Percentiles rank a stretch among this genome's conserved stretches.
Conservation (phyloP, 2,113 vertebrate species). For the Scopus umbretta region DNA sequence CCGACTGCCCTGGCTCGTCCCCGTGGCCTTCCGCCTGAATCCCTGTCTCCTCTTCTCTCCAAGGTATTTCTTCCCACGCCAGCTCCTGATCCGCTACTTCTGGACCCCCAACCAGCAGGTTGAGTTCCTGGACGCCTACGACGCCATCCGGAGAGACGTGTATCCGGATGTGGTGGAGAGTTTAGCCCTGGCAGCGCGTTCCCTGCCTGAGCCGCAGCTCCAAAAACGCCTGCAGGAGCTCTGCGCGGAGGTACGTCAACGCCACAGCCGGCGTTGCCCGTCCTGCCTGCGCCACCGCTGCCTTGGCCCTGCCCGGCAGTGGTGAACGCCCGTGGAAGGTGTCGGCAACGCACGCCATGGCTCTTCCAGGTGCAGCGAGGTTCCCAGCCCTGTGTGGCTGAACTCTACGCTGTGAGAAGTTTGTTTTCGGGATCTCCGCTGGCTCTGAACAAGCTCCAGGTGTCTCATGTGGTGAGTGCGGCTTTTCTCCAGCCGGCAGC, state of each 20-base stretch:
- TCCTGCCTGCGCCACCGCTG: too few species aligned
- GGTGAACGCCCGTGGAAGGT: accelerated
- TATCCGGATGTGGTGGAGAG: constrained; percentile 68
- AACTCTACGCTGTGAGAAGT: constrained; percentile 76
- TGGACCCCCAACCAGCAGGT: constrained; percentile 86
- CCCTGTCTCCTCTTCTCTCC: background rate
- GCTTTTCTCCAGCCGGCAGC: background rate
- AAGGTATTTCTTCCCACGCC: constrained; percentile 92
- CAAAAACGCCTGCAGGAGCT: constrained; percentile 71
- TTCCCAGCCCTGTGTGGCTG: constrained; percentile 67
- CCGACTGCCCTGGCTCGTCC: accelerated
- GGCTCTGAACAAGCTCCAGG: constrained; percentile 68
- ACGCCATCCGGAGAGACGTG: constrained; percentile 62
- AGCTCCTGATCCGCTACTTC: constrained; percentile 87
- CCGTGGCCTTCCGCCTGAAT: accelerated
- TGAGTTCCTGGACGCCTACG: constrained; percentile 80
- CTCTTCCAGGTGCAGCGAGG: constrained; percentile 79
- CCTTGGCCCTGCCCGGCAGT: background rate
- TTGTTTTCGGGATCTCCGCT: constrained; percentile 79
- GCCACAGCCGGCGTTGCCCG: accelerated
- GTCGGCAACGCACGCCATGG: background rate
- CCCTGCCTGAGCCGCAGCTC: constrained; percentile 65
- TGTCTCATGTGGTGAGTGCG: constrained; percentile 75
- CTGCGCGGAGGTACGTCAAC: constrained; percentile 69
- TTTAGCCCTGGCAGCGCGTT: constrained; percentile 44